Evolutionary conservation across 2,888 invertebrate genomes (phyloP).

Genomic region (Microplitis deprimator): DNA sequence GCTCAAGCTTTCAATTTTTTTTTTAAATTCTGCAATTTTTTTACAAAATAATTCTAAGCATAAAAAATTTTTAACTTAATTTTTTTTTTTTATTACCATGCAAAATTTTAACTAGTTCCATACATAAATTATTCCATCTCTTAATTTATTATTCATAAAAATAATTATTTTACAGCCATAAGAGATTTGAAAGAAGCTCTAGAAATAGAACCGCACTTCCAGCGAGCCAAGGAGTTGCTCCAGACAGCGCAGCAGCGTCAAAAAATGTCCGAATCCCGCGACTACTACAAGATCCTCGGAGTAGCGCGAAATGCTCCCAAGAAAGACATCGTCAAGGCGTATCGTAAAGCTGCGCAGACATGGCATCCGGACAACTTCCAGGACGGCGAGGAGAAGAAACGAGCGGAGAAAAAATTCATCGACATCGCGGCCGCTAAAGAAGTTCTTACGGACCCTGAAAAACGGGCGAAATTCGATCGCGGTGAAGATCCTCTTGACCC

Average conservation of each 20-base stretch:
- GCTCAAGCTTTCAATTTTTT: too few species aligned
- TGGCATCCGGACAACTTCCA: constrained; percentile 99
- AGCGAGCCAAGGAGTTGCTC: constrained; percentile 90
- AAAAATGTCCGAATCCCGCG: constrained; percentile 92
- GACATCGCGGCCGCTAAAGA: constrained; percentile 99
- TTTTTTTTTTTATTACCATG: too few species aligned
- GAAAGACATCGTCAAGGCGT: constrained; percentile 95
- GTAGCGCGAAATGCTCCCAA: constrained; percentile 93
- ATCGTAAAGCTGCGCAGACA: constrained; percentile 95
- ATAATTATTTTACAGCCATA: constrained; percentile 77
- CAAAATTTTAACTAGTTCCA: too few species aligned
- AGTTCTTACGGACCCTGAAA: constrained; percentile 91
- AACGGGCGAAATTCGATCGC: constrained; percentile 92
- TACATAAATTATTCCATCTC: too few species aligned
- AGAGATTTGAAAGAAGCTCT: constrained; percentile 89
- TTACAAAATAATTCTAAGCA: too few species aligned
- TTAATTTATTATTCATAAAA: background rate
- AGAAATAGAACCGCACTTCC: constrained; percentile 83
- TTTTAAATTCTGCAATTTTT: too few species aligned
- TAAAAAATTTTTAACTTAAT: too few species aligned
- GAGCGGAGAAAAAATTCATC: constrained; percentile 97
- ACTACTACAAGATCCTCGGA: constrained; percentile 97
- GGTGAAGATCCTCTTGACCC: constrained; percentile 98
- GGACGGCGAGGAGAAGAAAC: constrained; percentile 89
- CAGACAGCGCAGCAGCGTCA: constrained; percentile 91